These are phyloP conservation scores for Amblyteles armatorius DNA, from an alignment of 2,888 invertebrate species.

Conservation along the genomic window DNA sequence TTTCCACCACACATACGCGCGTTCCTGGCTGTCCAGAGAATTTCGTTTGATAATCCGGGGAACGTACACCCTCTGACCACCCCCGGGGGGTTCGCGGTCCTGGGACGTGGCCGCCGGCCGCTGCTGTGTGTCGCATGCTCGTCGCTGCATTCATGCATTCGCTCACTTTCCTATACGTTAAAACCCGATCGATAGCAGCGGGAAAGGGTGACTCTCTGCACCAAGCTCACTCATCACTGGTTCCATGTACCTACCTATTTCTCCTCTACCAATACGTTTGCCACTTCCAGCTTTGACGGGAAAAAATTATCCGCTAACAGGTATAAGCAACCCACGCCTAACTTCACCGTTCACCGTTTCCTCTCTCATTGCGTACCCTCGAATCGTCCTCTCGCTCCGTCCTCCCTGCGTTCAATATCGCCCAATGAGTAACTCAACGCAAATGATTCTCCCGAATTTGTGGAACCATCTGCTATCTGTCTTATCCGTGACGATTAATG, in stretches of 20 bases:
- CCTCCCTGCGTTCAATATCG: slow-evolving; percentile 60
- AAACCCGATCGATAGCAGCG: slow-evolving; percentile 42
- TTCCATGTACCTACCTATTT: neutral
- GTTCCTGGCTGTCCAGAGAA: slow-evolving; percentile 38
- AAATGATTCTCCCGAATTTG: slow-evolving; percentile 41
- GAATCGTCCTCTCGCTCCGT: slow-evolving; percentile 24
- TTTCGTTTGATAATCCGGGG: slow-evolving; percentile 64
- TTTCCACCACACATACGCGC: slow-evolving; percentile 35
- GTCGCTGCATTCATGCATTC: slow-evolving; percentile 18
- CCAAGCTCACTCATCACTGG: slow-evolving; percentile 19
- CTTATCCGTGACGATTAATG: slow-evolving; percentile 21
- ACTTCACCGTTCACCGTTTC: neutral
- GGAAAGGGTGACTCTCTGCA: slow-evolving; percentile 30
- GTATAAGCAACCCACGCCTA: neutral
- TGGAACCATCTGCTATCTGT: slow-evolving; percentile 68
- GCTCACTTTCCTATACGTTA: slow-evolving; percentile 12
- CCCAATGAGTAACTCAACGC: slow-evolving; percentile 54
- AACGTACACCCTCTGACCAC: neutral
- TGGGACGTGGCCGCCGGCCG: slow-evolving; percentile 19
- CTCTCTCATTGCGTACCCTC: slow-evolving; percentile 19
- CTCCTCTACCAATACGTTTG: slow-evolving; percentile 13
- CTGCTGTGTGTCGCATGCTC: neutral
- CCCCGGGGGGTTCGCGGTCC: slow-evolving; percentile 24
- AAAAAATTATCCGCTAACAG: slow-evolving; percentile 33
- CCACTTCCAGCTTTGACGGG: slow-evolving; percentile 35